These are phyloP conservation scores for Triplophysa tibetana DNA, from an alignment of 2,113 vertebrate genomes.

Conservation along the genomic window DNA sequence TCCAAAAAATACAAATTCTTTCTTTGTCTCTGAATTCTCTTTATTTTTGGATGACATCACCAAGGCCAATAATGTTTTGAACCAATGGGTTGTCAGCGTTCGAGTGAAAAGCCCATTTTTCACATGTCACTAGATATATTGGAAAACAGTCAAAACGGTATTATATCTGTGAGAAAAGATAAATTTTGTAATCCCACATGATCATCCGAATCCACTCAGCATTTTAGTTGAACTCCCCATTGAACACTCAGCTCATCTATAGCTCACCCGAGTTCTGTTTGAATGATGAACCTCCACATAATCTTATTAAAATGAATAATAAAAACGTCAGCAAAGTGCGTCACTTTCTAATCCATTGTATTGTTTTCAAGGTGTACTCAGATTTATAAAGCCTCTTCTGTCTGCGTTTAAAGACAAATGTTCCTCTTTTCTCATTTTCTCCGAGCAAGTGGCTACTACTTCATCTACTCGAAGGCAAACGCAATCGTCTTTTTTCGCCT, in stretches of 20 bases:
- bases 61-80: too few species aligned
- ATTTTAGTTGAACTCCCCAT: not conserved
- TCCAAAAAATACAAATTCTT: too few species aligned
- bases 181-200: not conserved
- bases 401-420: conserved; percentile 25
- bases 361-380: conserved; percentile 26
- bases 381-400: not conserved
- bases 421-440: conserved; percentile 32
- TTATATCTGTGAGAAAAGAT: not conserved
- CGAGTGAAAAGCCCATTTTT: not conserved
- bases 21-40: too few species aligned
- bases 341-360: not conserved
- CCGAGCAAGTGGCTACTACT: conserved; percentile 34
- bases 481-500: conserved; percentile 36
- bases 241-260: not conserved
- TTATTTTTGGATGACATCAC: too few species aligned
- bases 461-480: conserved; percentile 21
- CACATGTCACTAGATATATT: not conserved
- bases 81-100: too few species aligned
- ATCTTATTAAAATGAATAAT: conserved; percentile 7
- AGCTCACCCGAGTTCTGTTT: not conserved
- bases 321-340: conserved; percentile 18
- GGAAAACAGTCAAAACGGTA: not conserved
- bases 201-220: not conserved
- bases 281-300: conserved; percentile 22